Evolutionary conservation across 1,140 invertebrate genomes (phyloP).

Genomic region (Brachionus manjavacas): DNA sequence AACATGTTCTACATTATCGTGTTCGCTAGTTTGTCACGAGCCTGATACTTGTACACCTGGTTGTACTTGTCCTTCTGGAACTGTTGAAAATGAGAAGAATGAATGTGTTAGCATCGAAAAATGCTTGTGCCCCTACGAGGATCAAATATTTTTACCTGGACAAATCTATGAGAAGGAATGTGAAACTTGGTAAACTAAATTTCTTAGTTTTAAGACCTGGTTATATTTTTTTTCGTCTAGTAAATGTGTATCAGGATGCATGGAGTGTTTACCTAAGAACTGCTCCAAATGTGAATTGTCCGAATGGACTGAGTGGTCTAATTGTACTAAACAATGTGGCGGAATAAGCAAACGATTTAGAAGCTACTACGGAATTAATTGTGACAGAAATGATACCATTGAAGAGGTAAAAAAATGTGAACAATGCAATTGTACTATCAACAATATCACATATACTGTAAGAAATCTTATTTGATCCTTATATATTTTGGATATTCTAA

Average conservation of each 20-base stretch:
- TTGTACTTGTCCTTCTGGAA: slow-evolving; percentile 74
- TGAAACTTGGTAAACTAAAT: slow-evolving; percentile 62
- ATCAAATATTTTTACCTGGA: slow-evolving; percentile 68
- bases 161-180: slow-evolving; percentile 63
- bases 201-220: not conserved
- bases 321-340: slow-evolving; percentile 5
- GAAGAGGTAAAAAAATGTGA: slow-evolving; percentile 9
- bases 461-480: not conserved
- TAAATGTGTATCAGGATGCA: slow-evolving; percentile 65
- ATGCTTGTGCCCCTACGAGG: slow-evolving; percentile 71
- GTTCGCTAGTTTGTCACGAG: not conserved
- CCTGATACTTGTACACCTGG: slow-evolving; percentile 71
- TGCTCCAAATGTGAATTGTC: slow-evolving; percentile 39
- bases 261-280: not conserved
- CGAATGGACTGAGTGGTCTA: slow-evolving; percentile 12
- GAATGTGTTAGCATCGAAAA: slow-evolving; percentile 70
- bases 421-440: not conserved
- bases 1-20: slow-evolving; percentile 10
- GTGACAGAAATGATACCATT: not conserved
- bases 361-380: slow-evolving; percentile 13
- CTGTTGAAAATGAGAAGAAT: slow-evolving; percentile 66
- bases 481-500: not conserved
- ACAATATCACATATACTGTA: not conserved
- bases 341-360: slow-evolving; percentile 25
- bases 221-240: slow-evolving; percentile 55